Evolutionary conservation across 2,113 vertebrate species (phyloP), one percentile per base, ranked within the genome.

Genomic region (Parotia lawesii): DNA sequence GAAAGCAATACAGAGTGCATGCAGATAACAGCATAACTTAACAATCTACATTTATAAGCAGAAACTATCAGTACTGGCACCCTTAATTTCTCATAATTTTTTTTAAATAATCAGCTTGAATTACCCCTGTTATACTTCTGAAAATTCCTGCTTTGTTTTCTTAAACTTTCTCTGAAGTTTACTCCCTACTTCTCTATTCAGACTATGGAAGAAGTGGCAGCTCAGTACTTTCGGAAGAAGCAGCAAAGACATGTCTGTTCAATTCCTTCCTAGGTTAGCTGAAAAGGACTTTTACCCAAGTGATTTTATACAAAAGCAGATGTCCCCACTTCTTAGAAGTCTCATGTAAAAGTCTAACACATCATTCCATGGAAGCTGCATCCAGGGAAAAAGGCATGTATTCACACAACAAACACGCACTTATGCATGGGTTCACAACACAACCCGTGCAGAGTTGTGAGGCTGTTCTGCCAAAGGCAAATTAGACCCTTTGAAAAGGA

Each of bases 271-370:
- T 27, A 83, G 23, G 54, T 69, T 27, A 48, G 35, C 38, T 58
- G 28, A 62, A 93, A 88, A 93, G 51, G n/a, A 47, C 35, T 83
- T 92, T 65, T 85, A 84, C 51, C 15, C 74, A 56, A 84, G 73
- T 79, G 33, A 85, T 76, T 78, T 77, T 58, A 95, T 45, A 95
- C 27, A 69, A 90, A 96, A 87, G 77, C 23, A 72, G 78, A 75
- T 17, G 70, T 24, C 54, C n/a, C n/a, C 66, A 85, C 48, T 67
- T 71, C 81, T 85, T 53, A 65, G 35, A 81, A 85, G 40, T 33
- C 74, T 79, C 77, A 45, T 53, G 73, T 65, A 50, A 15, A 67
- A 91, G 57, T 69, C 66, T 69, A 81, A 87, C 62, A 94, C 40
- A 56, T 76, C n/a, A 61, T 87, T 69, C 87, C 78, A 69, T 15